Evolutionary conservation across 2,888 invertebrate species (phyloP), one percentile per base, ranked within the genome.

Genomic region (Zygaena filipendulae): DNA sequence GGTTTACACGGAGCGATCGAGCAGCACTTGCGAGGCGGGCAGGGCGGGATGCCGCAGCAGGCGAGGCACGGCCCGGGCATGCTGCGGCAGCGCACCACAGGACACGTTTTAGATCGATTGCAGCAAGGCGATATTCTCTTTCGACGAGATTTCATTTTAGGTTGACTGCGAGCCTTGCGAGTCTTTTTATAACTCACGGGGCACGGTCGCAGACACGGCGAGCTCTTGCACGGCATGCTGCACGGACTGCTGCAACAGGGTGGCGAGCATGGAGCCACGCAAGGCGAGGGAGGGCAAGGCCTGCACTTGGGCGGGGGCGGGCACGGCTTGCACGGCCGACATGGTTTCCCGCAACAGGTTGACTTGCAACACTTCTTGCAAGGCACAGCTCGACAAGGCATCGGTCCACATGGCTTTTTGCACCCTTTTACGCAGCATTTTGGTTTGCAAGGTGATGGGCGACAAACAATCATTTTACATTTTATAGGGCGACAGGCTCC

Each of bases 111-210:
- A 1, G 59, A 40, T 6, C 66, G 58, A 35, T 75, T 77, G 14
- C 31, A 36, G 39, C 75, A 75, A n/a, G 75, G 74, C 7, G 77
- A 77, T 32, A 46, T 49, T 13, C 49, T 49, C 33, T 59, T 66
- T 13, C 45, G 52, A 36, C 64, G 66, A 6, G 57, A 16, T 43
- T 41, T 61, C 9, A 71, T 62, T 40, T 52, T 60, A 2, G 67
- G 68, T 30, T 59, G 63, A 27, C 69, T 64, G 25, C 56, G 50
- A 24, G 38, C 31, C 39, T 40, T 62, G 25, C 66, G 60, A 12
- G 51, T 39, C 21, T 49, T 55, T 20, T 39, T 62, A 8, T 59
- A 58, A 11, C 67, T 61, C 11, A 67, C 49, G 2, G 63, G 61
- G 34, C 75, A 74, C 3, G 57, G 63, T 8, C 59, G 52, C 18